Conservation (phyloP, 2,888 invertebrate species). For the Amphimallon solstitiale region DNA sequence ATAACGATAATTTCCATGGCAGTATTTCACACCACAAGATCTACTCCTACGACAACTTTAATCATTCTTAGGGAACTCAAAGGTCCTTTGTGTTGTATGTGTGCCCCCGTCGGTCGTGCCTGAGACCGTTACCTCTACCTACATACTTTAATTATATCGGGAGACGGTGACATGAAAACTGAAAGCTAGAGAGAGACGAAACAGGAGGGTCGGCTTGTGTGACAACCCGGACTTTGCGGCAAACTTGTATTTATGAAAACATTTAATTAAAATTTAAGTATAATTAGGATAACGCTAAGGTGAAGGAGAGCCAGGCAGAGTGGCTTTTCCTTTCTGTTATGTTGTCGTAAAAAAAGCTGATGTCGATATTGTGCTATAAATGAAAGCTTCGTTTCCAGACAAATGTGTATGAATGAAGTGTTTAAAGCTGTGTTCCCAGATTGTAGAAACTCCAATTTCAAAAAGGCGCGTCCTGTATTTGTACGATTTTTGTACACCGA, state of each 20-base stretch:
- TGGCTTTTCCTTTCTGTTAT: not conserved
- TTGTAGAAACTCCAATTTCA: too few species aligned
- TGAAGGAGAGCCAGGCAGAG: not conserved
- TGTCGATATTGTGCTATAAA: too few species aligned
- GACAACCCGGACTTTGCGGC: not conserved
- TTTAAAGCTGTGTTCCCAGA: too few species aligned
- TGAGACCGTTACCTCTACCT: not conserved
- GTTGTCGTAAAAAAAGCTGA: constrained; percentile 23
- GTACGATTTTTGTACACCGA: too few species aligned
- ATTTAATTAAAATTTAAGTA: constrained; percentile 30
- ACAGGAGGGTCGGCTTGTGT: not conserved
- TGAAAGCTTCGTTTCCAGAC: too few species aligned
- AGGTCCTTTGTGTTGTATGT: constrained; percentile 5
- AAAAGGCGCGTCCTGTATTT: too few species aligned
- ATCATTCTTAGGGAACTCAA: constrained; percentile 26
- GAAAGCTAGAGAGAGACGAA: too few species aligned
- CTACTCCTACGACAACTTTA: constrained; percentile 30
- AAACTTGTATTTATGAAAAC: constrained; percentile 24
- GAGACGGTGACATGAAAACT: not conserved
- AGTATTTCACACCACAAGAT: constrained; percentile 25
- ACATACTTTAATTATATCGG: constrained; percentile 8
- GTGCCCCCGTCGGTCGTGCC: not conserved
- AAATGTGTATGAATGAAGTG: too few species aligned
- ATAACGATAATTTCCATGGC: constrained; percentile 23
- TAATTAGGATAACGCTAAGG: constrained; percentile 9